Conservation (phyloP, 1,140 invertebrate genomes). For the Apocrypta bakeri region DNA sequence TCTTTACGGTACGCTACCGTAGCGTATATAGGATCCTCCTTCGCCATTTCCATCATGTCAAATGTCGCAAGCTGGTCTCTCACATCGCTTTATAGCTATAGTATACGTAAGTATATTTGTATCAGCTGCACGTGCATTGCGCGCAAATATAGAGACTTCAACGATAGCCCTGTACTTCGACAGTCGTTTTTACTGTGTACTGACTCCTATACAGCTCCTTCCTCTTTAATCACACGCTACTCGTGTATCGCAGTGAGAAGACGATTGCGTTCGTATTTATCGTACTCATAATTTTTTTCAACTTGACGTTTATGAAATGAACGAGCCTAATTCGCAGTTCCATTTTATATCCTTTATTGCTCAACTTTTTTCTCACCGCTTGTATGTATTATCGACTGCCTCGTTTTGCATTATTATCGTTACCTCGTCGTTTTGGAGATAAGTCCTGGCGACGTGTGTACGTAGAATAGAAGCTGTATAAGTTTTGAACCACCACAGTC, state of each 20-base stretch:
- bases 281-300: no score
- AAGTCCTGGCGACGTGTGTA: neutral
- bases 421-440: neutral
- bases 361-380: no score
- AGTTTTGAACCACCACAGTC: no score
- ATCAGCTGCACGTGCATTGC: no score
- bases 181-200: slow-evolving; percentile 15
- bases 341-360: no score
- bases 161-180: no score
- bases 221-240: slow-evolving; percentile 5
- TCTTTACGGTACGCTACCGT: neutral
- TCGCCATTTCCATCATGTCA: neutral
- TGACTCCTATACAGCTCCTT: neutral
- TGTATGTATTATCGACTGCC: neutral
- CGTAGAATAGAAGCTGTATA: neutral
- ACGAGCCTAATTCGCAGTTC: no score
- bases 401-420: neutral
- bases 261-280: neutral
- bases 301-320: no score
- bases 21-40: neutral
- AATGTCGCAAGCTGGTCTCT: no score
- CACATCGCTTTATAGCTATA: neutral
- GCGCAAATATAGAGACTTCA: no score
- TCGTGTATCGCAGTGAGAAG: neutral
- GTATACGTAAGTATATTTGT: no score